These are phyloP conservation scores for Lithophane semibrunnea DNA, from an alignment of 2,888 invertebrate genomes.

Conservation along the genomic window DNA sequence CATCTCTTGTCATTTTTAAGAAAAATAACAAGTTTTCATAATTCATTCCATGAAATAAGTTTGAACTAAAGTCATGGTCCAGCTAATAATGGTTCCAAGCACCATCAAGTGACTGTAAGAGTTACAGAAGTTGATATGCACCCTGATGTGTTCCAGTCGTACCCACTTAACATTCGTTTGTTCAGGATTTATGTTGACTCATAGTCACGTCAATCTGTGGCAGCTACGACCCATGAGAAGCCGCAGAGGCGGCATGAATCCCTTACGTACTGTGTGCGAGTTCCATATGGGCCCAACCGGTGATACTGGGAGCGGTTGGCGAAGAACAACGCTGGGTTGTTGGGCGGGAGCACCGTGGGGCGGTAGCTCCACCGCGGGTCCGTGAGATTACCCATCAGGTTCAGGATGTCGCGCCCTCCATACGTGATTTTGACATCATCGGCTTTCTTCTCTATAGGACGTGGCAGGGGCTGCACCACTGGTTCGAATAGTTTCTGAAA, in stretches of 20 bases:
- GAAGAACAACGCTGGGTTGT: slow-evolving; percentile 90
- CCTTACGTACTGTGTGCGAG: slow-evolving; percentile 90
- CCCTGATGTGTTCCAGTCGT: slow-evolving; percentile 86
- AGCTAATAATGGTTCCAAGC: slow-evolving; percentile 71
- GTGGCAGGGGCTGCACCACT: slow-evolving; percentile 86
- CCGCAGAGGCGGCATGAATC: slow-evolving; percentile 89
- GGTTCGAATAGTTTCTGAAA: slow-evolving; percentile 88
- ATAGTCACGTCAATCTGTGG: slow-evolving; percentile 84
- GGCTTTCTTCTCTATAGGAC: slow-evolving; percentile 81
- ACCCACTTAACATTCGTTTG: slow-evolving; percentile 81
- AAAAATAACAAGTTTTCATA: slow-evolving; percentile 62
- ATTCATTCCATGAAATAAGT: slow-evolving; percentile 63
- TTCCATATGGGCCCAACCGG: slow-evolving; percentile 89
- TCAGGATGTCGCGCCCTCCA: slow-evolving; percentile 90
- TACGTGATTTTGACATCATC: slow-evolving; percentile 86
- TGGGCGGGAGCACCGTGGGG: slow-evolving; percentile 89
- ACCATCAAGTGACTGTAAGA: slow-evolving; percentile 77
- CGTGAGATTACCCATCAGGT: slow-evolving; percentile 90
- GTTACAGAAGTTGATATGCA: slow-evolving; percentile 78
- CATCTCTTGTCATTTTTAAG: slow-evolving; percentile 56
- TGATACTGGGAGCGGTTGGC: slow-evolving; percentile 92
- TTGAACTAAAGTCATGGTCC: slow-evolving; percentile 78
- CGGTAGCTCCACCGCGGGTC: slow-evolving; percentile 90
- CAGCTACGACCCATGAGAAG: slow-evolving; percentile 88
- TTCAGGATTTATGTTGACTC: slow-evolving; percentile 79